phyloP scores from a whole-genome alignment of 2,113 vertebrate genomes.

The Chrysemys picta region DNA sequence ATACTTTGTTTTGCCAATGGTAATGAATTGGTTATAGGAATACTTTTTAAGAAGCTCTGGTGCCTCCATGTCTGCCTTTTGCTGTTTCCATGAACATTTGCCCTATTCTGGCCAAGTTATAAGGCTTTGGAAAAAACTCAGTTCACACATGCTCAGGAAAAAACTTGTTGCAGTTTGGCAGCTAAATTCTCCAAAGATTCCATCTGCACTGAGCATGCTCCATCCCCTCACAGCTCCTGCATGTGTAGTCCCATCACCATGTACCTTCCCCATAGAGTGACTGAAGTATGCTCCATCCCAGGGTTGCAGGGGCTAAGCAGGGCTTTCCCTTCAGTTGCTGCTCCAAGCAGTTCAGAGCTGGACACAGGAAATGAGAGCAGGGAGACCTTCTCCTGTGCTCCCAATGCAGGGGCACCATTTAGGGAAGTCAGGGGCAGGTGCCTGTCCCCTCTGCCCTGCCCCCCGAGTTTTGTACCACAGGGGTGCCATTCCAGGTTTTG shows the following conservation, averaged over 20 bases:
- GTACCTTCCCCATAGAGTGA: neutral
- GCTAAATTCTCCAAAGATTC: constrained; percentile 29
- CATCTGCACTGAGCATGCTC: constrained; percentile 25
- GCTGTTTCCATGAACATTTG: constrained; percentile 40
- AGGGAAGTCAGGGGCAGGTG: no score
- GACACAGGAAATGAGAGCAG: no score
- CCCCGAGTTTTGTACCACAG: no score
- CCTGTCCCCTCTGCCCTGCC: no score
- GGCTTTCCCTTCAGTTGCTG: no score
- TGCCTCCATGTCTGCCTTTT: neutral
- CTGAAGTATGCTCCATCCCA: neutral
- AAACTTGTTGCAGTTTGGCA: constrained; percentile 47
- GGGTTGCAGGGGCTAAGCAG: no score
- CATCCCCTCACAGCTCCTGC: neutral
- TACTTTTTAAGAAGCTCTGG: constrained; percentile 47
- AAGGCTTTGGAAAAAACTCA: neutral
- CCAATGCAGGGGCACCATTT: neutral
- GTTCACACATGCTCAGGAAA: constrained; percentile 8
- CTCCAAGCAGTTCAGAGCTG: no score
- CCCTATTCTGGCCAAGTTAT: constrained; percentile 58
- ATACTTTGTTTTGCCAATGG: constrained; percentile 69
- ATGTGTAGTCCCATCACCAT: neutral
- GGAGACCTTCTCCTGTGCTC: neutral
- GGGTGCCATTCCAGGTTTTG: no score
- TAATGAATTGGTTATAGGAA: constrained; percentile 68